These are phyloP conservation scores for Parascotia fuliginaria DNA, from an alignment of 2,888 invertebrate species.

Conservation along the genomic window DNA sequence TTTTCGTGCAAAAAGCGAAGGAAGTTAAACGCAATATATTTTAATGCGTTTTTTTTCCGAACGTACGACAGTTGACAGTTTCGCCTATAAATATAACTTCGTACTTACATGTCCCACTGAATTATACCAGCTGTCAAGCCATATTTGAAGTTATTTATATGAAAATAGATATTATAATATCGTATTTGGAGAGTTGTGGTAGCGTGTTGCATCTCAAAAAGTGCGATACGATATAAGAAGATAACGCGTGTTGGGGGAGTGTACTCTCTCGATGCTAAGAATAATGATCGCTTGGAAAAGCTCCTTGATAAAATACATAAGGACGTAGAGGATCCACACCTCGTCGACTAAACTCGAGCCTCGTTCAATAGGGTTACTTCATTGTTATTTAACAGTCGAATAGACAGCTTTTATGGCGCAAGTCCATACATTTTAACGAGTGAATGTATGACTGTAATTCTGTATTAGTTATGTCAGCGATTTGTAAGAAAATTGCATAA, in stretches of 20 bases:
- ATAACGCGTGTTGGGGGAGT: too few relatives aligned
- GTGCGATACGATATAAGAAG: too few relatives aligned
- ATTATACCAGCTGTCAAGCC: conserved; percentile 41
- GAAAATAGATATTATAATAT: conserved; percentile 36
- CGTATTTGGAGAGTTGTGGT: not conserved
- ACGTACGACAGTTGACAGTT: conserved; percentile 38
- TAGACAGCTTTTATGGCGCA: too few relatives aligned
- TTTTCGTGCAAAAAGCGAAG: conserved; percentile 42
- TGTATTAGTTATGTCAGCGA: too few relatives aligned
- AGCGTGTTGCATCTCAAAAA: not conserved
- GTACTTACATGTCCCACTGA: conserved; percentile 32
- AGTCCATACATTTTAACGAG: too few relatives aligned
- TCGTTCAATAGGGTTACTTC: not conserved
- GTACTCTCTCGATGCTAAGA: too few relatives aligned
- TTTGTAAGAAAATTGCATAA: too few relatives aligned
- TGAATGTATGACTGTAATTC: too few relatives aligned
- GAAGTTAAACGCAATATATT: conserved; percentile 49
- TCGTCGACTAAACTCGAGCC: not conserved
- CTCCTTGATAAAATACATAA: too few relatives aligned
- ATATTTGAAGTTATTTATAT: conserved; percentile 43
- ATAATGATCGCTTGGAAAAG: too few relatives aligned
- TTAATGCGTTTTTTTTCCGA: conserved; percentile 47
- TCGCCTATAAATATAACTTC: conserved; percentile 47
- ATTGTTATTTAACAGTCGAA: not conserved
- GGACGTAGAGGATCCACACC: not conserved